Evolutionary conservation across 2,888 invertebrate species (phyloP), one percentile per base, ranked within the genome.

Genomic region (Branchellion lobata): DNA sequence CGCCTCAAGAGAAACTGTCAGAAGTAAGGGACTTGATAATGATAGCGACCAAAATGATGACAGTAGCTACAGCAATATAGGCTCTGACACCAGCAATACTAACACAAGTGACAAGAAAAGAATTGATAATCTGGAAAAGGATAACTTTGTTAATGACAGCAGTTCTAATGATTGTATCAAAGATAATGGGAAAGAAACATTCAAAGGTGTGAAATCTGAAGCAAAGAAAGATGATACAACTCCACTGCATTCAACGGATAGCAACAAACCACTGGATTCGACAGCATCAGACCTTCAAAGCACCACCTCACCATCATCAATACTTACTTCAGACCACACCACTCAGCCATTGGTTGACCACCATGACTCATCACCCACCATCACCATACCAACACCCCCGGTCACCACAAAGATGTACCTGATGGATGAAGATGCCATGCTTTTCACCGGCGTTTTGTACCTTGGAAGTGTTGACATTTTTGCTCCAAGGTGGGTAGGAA

Each of bases 381-480:
- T 57, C 21, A 57, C 21, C 61, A 24, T 57, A n/a, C 61, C 61
- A 57, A 24, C 61, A 24, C 61, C 61, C 8, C 21, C n/a, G 21
- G 21, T n/a, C 24, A 57, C 14, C 21, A 57, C 21, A n/a, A n/a
- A 8, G 21, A 18, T 5, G 24, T 57, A 57, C 21, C 3, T 75
- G 3, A 27, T 57, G 14, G 75, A 74, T 61, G 80, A 36, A 21
- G 80, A 81, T 11, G 74, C 65, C 71, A 81, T 68, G 18, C 51
- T 82, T 3, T 82, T 82, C 78, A 82, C 78, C 85, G 94, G 94
- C 0, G 94, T 97, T 68, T 93, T 94, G 81, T 96, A 96, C 89
- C 90, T 97, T 84, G 96, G 96, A 68, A 93, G 94, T 18, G 93
- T 94, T 78, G 92, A 92, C 83, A 95, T 97, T 84, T 93, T 93